Base-by-base conservation (phyloP, 2,888 invertebrate genomes). In the Falcaria lacertinaria region DNA sequence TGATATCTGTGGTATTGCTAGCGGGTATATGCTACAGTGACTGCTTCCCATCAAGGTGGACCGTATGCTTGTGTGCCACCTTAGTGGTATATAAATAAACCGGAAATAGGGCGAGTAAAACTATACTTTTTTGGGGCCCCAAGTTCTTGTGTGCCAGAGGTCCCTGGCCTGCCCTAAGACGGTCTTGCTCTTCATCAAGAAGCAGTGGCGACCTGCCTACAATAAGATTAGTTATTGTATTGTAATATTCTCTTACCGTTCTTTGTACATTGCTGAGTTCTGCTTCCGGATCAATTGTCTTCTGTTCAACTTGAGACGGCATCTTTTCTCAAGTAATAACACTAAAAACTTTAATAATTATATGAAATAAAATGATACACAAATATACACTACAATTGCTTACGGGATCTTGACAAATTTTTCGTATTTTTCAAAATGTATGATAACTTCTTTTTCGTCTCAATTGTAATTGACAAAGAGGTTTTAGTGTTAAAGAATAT, bases 251-350 rank as follows among this genome's bases (percentile, higher is more conserved):
- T n/a, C n/a, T n/a, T n/a, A 88, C 88, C 60, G 61, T 82, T 50
- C 83, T 58, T 45, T 83, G 80, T 1, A 76, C 87, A 80, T 85
- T 87, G 71, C 85, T 87, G 13, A 87, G 76, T 42, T 89, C 87
- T 0, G 82, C 84, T 50, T 89, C 88, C 0, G 85, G 88, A 33
- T 89, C 88, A 0, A 80, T 50, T 0, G 64, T 67, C 56, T 88
- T 88, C 60, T 76, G 81, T 45, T 87, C 85, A 0, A 83, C 73
- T 50, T 75, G 74, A 0, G 68, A 44, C 37, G 83, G 80, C 87
- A 89, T 87, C 47, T 57, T 75, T 42, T 41, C 45, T 47, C 47
- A 44, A 33, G 44, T 37, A 48, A 42, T 11, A 33, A 42, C 2
- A 51, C 56, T 45, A 50, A 34, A 47, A 44, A 52, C 19, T 46